Conservation (phyloP, 37 sponge, comb jelly and placozoan genomes). For the Halichondria panicea region DNA sequence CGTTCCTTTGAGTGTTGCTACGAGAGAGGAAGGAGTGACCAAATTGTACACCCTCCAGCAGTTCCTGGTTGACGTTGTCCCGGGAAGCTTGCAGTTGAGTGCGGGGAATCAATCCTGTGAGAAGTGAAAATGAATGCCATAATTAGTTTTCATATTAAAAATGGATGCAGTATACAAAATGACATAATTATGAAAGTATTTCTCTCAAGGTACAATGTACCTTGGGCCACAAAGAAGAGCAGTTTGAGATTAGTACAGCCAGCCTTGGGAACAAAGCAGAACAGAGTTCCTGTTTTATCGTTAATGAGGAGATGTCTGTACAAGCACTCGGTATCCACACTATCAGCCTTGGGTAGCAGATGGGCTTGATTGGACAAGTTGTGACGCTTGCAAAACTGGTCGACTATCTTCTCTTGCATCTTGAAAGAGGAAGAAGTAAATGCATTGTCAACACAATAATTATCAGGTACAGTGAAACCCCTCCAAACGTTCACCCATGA, state of each 20-base stretch:
- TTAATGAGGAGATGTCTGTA: conserved; percentile 28
- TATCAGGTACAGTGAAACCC: too few relatives aligned
- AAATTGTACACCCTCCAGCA: conserved; percentile 14
- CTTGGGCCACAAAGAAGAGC: conserved; percentile 33
- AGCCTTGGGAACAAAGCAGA: conserved; percentile 40
- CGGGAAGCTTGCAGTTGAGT: background rate
- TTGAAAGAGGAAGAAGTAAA: background rate
- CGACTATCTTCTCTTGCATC: conserved; percentile 25
- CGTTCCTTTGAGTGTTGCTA: conserved; percentile 10
- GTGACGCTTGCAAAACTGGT: conserved; percentile 13
- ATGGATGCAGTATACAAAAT: background rate
- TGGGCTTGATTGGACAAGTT: background rate
- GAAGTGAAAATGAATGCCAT: too few relatives aligned
- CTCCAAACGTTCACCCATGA: background rate
- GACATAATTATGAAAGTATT: background rate
- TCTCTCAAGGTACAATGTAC: too few relatives aligned
- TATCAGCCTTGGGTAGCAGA: background rate
- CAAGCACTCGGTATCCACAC: background rate
- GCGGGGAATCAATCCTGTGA: conserved; percentile 26
- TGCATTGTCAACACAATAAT: background rate
- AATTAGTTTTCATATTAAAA: background rate
- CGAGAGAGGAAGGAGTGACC: conserved; percentile 21
- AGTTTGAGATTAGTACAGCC: conserved; percentile 48
- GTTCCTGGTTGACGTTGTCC: conserved; percentile 21
- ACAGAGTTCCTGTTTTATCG: conserved; percentile 15